phyloP scores from a whole-genome alignment of 2,797 vertebrate species.

The Halcyon smyrnensis region DNA sequence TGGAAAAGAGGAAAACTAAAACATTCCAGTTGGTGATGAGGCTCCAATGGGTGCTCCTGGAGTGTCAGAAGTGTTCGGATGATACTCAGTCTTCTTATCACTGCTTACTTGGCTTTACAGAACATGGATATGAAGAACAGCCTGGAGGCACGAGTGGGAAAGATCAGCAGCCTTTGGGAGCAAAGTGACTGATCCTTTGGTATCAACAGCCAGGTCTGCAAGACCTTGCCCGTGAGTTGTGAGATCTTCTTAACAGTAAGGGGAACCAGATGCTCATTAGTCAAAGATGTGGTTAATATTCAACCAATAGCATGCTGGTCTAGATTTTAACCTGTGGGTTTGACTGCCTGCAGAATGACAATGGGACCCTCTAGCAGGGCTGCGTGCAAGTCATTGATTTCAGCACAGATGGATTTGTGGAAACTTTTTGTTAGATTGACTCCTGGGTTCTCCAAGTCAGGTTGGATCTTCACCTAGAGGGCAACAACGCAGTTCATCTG shows the following conservation, averaged over 20 bases:
- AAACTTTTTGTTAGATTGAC: background rate
- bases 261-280: constrained; percentile 54
- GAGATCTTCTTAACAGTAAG: constrained; percentile 8
- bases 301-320: background rate
- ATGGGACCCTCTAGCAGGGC: background rate
- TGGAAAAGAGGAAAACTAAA: background rate
- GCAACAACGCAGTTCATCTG: background rate
- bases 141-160: background rate
- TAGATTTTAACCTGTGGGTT: background rate
- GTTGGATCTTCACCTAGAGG: background rate
- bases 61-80: background rate
- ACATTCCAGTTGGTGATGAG: background rate
- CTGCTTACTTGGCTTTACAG: background rate
- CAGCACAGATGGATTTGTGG: background rate
- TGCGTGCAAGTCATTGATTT: background rate
- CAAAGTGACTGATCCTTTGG: background rate
- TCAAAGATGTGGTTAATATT: background rate
- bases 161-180: background rate
- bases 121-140: background rate
- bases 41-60: background rate
- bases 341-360: background rate
- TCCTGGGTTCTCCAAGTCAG: background rate
- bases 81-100: background rate
- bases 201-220: background rate
- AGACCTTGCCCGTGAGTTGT: background rate